Conservation (phyloP, 2,888 invertebrate genomes). For the Toxonevra muliebris region DNA sequence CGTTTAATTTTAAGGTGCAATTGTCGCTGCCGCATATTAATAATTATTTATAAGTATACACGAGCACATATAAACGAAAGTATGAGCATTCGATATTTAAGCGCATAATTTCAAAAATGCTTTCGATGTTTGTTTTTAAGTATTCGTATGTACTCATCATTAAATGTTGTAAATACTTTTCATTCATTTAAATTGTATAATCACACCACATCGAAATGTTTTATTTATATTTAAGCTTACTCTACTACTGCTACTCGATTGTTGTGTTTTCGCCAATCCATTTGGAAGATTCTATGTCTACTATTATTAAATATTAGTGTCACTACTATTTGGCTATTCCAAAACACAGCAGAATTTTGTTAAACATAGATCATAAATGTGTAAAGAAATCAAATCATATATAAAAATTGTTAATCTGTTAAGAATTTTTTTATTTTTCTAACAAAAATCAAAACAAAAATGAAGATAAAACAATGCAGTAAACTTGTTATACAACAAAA, state of each 20-base stretch:
- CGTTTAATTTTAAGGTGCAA: neutral
- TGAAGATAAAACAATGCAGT: conserved; percentile 12
- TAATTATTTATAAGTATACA: no score
- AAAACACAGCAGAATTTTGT: neutral
- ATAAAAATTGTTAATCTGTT: conserved; percentile 33
- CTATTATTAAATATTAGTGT: no score
- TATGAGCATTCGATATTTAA: no score
- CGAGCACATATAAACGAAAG: no score
- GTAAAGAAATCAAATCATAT: conserved; percentile 4
- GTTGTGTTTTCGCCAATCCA: neutral
- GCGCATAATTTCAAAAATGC: no score
- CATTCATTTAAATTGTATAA: neutral
- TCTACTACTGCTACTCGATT: neutral
- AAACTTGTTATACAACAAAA: neutral
- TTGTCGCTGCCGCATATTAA: no score
- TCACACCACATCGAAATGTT: neutral
- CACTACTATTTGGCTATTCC: no score
- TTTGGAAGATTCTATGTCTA: no score
- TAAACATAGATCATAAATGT: neutral
- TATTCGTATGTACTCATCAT: conserved; percentile 3
- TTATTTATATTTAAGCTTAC: neutral
- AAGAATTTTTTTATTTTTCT: conserved; percentile 38
- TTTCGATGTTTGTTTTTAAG: neutral
- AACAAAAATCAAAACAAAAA: conserved; percentile 17
- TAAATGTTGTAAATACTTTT: conserved; percentile 21